Conservation (phyloP, 2,888 invertebrate species). For the Brachyptera putata region DNA sequence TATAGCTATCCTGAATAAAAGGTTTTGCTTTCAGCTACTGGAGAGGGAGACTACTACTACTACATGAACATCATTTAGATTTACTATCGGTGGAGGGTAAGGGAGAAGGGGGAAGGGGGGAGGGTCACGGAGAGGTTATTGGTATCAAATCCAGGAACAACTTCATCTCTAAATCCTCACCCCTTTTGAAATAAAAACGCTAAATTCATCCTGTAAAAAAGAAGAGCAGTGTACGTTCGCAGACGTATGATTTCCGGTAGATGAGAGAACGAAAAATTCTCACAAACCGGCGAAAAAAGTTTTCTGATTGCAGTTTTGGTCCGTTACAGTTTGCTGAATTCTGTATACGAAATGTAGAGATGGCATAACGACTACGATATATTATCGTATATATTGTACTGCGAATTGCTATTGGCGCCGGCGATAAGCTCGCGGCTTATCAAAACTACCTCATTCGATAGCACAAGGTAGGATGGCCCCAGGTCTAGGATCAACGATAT, state of each 20-base stretch:
- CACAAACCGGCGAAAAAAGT: slow-evolving; percentile 7
- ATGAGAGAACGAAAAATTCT: slow-evolving; percentile 15
- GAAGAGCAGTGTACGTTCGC: not conserved
- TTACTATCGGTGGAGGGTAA: too few relatives aligned
- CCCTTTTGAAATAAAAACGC: slow-evolving; percentile 6
- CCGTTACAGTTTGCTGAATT: slow-evolving; percentile 7
- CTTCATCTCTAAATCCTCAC: slow-evolving; percentile 6
- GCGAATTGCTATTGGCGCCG: slow-evolving; percentile 15
- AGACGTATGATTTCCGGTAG: slow-evolving; percentile 17
- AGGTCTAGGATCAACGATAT: too few relatives aligned
- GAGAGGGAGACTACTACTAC: too few relatives aligned
- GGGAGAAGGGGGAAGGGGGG: too few relatives aligned
- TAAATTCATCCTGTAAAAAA: slow-evolving; percentile 12
- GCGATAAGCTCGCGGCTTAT: slow-evolving; percentile 2
- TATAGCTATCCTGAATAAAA: not conserved
- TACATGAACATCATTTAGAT: slow-evolving; percentile 6
- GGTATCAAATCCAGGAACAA: not conserved
- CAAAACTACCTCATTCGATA: slow-evolving; percentile 1
- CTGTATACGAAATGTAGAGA: slow-evolving; percentile 9
- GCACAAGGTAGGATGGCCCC: too few relatives aligned
- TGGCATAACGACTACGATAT: slow-evolving; percentile 18
- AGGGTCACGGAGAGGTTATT: too few relatives aligned
- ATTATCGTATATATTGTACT: slow-evolving; percentile 17
- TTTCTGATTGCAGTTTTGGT: slow-evolving; percentile 10
- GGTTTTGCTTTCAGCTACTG: not conserved